Base-by-base conservation (phyloP, 23 tunicate genomes). In the Diplosoma virens region DNA sequence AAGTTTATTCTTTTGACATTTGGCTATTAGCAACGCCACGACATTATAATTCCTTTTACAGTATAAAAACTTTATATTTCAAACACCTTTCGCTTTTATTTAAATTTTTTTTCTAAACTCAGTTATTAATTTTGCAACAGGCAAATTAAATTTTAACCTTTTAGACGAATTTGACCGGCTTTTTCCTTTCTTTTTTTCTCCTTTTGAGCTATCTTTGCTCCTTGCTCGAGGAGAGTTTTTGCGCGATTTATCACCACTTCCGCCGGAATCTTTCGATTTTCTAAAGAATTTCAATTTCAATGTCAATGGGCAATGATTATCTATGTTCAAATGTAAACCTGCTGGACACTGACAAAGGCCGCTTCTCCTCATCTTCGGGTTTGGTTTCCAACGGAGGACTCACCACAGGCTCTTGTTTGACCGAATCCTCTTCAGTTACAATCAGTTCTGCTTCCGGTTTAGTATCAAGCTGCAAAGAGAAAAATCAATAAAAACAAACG, bases 91-190 rank as follows among this genome's bases (percentile, higher is more conserved):
- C n/a, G n/a, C n/a, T n/a, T n/a, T n/a, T n/a, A n/a, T n/a, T n/a
- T n/a, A n/a, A n/a, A n/a, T n/a, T n/a, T n/a, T n/a, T n/a, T n/a
- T n/a, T n/a, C n/a, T n/a, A n/a, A n/a, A n/a, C n/a, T n/a, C n/a
- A n/a, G n/a, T n/a, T n/a, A n/a, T n/a, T n/a, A n/a, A n/a, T n/a
- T n/a, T n/a, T n/a, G n/a, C n/a, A n/a, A n/a, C n/a, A n/a, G n/a
- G n/a, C n/a, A n/a, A n/a, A n/a, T n/a, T n/a, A n/a, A n/a, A n/a
- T n/a, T n/a, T n/a, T 7, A 24, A 77, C 77, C 97, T 82, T 75
- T 90, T 90, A 1, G 86, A 25, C 26, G 89, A 79, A 3, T 64
- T 79, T 21, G 86, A 73, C 55, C 89, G 63, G 33, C 97, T 84
- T 64, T 84, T 71, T 21, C 85, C 86, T 79, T 90, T 90, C 29